phyloP scores from a whole-genome alignment of 2,113 vertebrate genomes.

The Rhynchomys soricoides region DNA sequence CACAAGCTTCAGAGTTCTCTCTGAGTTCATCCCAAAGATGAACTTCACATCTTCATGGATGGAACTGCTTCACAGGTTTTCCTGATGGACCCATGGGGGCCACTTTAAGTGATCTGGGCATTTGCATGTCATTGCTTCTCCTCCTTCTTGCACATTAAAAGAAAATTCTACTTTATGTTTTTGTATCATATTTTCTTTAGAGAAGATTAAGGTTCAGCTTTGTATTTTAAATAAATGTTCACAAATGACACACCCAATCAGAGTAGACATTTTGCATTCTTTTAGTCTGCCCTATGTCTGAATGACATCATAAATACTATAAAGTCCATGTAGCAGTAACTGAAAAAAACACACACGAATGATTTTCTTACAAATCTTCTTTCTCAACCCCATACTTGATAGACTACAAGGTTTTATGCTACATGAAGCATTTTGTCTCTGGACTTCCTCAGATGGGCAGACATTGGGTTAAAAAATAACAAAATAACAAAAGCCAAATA shows the following conservation, averaged over 20 bases:
- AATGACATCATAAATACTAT: neutral
- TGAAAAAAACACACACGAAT: neutral
- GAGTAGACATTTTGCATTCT: neutral
- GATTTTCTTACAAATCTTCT: neutral
- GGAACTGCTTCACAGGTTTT: neutral
- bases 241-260: neutral
- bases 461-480: neutral
- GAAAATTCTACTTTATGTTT: neutral
- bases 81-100: neutral
- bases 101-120: neutral
- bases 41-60: no score
- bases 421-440: neutral
- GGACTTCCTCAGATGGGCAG: neutral
- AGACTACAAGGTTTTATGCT: neutral
- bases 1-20: neutral
- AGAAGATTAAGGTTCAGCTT: neutral
- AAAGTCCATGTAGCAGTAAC: neutral
- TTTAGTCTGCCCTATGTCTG: neutral
- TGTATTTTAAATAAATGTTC: neutral
- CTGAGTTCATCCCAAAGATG: constrained; percentile 15
- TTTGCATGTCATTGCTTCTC: neutral
- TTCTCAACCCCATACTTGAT: fast-evolving
- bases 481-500: neutral
- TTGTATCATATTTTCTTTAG: neutral
- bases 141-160: neutral